phyloP scores from a whole-genome alignment of 2,888 invertebrate species.

The Liodrosophila aerea region DNA sequence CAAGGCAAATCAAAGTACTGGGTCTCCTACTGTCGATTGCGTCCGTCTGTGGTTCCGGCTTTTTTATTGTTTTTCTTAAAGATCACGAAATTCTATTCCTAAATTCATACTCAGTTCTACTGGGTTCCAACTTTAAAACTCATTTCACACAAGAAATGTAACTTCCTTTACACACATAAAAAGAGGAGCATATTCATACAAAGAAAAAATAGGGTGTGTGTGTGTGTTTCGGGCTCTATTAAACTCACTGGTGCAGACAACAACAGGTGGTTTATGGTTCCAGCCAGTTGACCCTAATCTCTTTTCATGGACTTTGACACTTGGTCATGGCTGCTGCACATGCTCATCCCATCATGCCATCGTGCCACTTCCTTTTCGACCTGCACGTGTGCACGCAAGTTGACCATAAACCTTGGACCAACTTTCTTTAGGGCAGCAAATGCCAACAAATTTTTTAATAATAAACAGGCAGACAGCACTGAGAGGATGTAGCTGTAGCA shows the following conservation, averaged over 20 bases:
- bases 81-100: no score
- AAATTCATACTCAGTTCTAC: no score
- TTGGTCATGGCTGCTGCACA: slow-evolving; percentile 42
- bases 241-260: slow-evolving; percentile 1
- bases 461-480: slow-evolving; percentile 47
- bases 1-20: no score
- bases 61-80: no score
- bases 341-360: slow-evolving; percentile 7
- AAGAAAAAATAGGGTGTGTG: no score
- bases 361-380: slow-evolving; percentile 4
- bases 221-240: slow-evolving; percentile 7
- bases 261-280: slow-evolving; percentile 54
- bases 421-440: slow-evolving; percentile 56
- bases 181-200: slow-evolving; percentile 3
- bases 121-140: no score
- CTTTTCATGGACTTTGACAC: slow-evolving; percentile 58
- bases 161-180: slow-evolving; percentile 17
- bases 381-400: slow-evolving; percentile 50
- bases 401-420: slow-evolving; percentile 54
- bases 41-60: no score
- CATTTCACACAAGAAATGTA: not conserved
- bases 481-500: not conserved
- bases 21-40: no score
- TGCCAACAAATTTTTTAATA: slow-evolving; percentile 71
- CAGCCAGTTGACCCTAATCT: slow-evolving; percentile 62